These are phyloP conservation scores for Suricata suricatta DNA, from an alignment of 2,113 vertebrate species.

Conservation along the genomic window DNA sequence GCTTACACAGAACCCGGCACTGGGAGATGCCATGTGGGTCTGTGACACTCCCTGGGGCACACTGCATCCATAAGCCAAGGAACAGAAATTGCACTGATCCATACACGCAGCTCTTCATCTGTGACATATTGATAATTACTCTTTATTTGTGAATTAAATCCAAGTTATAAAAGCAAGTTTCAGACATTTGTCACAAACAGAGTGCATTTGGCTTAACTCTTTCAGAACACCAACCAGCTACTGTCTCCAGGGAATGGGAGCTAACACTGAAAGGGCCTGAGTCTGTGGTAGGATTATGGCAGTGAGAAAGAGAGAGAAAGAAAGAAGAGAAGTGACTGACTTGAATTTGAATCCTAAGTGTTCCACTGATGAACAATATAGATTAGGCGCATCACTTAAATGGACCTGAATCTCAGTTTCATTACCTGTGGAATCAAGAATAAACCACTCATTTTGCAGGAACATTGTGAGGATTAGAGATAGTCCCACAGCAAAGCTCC, in stretches of 20 bases:
- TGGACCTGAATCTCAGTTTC: neutral
- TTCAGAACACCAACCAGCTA: slow-evolving; percentile 22
- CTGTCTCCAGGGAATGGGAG: neutral
- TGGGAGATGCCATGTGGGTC: slow-evolving; percentile 52
- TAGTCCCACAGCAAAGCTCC: neutral
- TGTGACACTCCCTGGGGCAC: slow-evolving; percentile 58
- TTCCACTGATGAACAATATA: neutral
- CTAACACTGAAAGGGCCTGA: neutral
- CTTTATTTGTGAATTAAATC: slow-evolving; percentile 72
- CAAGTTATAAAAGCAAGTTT: slow-evolving; percentile 63
- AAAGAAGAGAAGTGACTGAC: neutral
- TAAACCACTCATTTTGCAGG: neutral
- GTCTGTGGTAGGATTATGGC: neutral
- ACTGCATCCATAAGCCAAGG: slow-evolving; percentile 53
- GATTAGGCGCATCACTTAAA: neutral
- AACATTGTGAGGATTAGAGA: slow-evolving; percentile 45
- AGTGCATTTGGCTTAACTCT: slow-evolving; percentile 65
- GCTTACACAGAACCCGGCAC: slow-evolving; percentile 36
- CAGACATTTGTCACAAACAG: slow-evolving; percentile 58
- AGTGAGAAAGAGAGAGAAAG: neutral
- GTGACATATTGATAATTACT: slow-evolving; percentile 65
- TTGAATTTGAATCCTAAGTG: neutral
- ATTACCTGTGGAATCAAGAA: slow-evolving; percentile 17
- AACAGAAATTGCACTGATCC: slow-evolving; percentile 62
- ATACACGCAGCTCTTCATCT: slow-evolving; percentile 36